These are phyloP conservation scores for Crotalus helleri DNA, from an alignment of 2,113 vertebrate genomes.

Conservation along the genomic window DNA sequence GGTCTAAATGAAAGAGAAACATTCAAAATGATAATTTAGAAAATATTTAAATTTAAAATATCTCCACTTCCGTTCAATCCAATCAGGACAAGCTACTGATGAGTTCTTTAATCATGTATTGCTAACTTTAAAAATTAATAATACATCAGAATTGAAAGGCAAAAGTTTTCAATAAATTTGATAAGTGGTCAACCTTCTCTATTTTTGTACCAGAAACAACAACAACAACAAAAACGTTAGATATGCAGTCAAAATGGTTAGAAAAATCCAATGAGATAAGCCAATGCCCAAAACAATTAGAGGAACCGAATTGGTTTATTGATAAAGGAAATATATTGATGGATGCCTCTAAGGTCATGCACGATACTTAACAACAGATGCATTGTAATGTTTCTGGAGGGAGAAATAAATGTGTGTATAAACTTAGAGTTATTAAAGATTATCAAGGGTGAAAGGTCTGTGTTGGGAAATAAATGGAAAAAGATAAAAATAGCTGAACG, in stretches of 20 bases:
- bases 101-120: neutral
- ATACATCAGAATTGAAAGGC: neutral
- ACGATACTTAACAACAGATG: constrained; percentile 1
- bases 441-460: neutral
- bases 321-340: neutral
- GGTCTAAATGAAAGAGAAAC: neutral
- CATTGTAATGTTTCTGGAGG: neutral
- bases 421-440: constrained; percentile 10
- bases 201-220: neutral
- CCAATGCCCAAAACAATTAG: neutral
- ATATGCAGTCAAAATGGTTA: neutral
- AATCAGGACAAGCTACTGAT: neutral
- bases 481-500: neutral
- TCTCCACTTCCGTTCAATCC: neutral
- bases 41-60: neutral
- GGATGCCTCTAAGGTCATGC: constrained; percentile 7
- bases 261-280: neutral
- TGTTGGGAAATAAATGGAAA: neutral
- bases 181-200: too few relatives aligned
- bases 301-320: neutral
- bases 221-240: neutral
- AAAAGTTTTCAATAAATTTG: neutral
- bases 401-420: neutral
- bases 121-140: neutral
- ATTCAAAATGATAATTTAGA: neutral